Conservation (phyloP, 1,140 invertebrate genomes). For the Cherax destructor region DNA sequence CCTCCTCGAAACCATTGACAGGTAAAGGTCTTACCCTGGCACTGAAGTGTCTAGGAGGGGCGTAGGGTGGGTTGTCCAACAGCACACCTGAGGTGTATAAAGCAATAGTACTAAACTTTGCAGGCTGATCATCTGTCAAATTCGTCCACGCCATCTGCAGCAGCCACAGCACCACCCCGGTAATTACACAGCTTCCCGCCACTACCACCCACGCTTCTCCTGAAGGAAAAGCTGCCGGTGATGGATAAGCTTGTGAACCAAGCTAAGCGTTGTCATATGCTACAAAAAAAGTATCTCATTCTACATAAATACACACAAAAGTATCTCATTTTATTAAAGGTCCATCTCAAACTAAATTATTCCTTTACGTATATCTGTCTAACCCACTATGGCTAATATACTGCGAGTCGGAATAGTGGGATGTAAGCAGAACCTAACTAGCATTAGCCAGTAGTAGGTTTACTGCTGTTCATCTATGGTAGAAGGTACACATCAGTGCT, state of each 20-base stretch:
- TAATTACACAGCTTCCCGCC: too few relatives aligned
- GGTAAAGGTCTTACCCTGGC: neutral
- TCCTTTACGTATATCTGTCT: too few relatives aligned
- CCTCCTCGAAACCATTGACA: too few relatives aligned
- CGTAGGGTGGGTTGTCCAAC: neutral
- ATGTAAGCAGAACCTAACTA: too few relatives aligned
- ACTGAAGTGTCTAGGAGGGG: neutral
- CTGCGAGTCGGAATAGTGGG: too few relatives aligned
- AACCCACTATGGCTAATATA: too few relatives aligned
- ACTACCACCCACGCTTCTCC: neutral
- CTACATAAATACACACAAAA: neutral
- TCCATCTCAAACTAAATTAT: neutral
- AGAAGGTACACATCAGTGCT: too few relatives aligned
- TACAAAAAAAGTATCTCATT: neutral
- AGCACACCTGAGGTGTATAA: neutral
- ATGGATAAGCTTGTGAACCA: neutral
- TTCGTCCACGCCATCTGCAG: neutral
- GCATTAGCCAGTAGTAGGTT: too few relatives aligned
- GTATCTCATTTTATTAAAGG: neutral
- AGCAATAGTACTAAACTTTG: neutral
- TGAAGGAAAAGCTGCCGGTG: neutral
- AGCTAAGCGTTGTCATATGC: neutral
- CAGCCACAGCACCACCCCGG: slow-evolving; percentile 4
- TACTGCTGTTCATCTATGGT: too few relatives aligned
- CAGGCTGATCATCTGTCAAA: neutral